Percentiles rank a stretch among this genome's conserved stretches.
phyloP scores from a whole-genome alignment of 2,113 vertebrate genomes.

The Corapipo altera region DNA sequence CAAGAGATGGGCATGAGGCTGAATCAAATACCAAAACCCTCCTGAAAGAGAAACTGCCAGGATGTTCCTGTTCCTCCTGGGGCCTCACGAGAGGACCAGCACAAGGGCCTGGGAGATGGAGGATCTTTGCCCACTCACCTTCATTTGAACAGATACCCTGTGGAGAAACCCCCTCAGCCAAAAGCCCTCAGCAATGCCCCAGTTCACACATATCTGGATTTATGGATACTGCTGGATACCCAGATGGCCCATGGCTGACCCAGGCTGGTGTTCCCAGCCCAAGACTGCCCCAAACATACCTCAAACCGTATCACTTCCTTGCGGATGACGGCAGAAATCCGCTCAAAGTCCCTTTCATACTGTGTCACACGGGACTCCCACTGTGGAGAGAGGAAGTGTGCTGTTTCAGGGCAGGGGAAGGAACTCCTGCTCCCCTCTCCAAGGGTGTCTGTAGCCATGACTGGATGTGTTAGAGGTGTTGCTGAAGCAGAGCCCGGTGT shows the following conservation, averaged over 20 bases:
- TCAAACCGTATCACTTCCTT: conserved; percentile 95
- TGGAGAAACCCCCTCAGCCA: not conserved
- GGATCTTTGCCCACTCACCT: not conserved
- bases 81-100: not conserved
- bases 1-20: not conserved
- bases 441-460: accelerated
- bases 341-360: conserved; percentile 93
- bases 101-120: accelerated
- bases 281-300: conserved; percentile 59
- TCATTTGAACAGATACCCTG: accelerated
- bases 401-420: not conserved
- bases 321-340: conserved; percentile 88
- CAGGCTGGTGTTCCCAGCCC: not conserved
- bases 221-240: not conserved
- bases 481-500: accelerated
- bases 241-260: not conserved
- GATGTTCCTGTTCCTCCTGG: not conserved
- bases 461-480: accelerated
- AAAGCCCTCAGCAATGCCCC: accelerated
- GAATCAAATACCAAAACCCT: not conserved
- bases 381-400: conserved; percentile 65
- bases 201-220: accelerated
- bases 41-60: not conserved
- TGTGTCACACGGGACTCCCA: conserved; percentile 96
- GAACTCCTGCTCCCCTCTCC: not conserved